phyloP scores from a whole-genome alignment of 2,113 vertebrate genomes.

The Python bivittatus region DNA sequence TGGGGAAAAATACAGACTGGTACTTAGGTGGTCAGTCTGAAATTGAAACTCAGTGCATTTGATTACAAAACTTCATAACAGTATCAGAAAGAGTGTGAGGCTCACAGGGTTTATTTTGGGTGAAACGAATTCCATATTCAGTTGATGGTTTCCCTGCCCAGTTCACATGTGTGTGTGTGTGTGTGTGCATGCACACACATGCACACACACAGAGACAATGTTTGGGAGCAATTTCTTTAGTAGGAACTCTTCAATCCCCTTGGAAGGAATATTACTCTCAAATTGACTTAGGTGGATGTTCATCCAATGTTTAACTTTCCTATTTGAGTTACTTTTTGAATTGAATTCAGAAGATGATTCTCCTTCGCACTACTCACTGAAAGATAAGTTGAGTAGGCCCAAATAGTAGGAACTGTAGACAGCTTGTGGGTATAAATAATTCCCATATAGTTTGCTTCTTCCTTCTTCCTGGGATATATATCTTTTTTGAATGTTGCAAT shows the following conservation, averaged over 20 bases:
- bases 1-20: background rate
- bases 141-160: background rate
- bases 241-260: background rate
- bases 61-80: background rate
- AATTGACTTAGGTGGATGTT: background rate
- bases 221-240: background rate
- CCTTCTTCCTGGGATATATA: background rate
- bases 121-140: background rate
- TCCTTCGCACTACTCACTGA: background rate
- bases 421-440: background rate
- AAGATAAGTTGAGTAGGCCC: background rate
- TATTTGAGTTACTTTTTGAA: background rate
- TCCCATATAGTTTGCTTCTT: background rate
- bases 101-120: background rate
- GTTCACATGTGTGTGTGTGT: background rate
- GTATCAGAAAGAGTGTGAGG: background rate
- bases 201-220: background rate
- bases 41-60: background rate
- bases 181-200: too few relatives aligned
- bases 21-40: background rate
- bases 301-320: background rate
- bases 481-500: background rate
- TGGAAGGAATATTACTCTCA: background rate
- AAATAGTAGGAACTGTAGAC: background rate
- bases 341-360: background rate